Evolutionary conservation across 2,113 vertebrate species (phyloP), one percentile per base, ranked within the genome.

Genomic region (Phalacrocorax pelagicus): DNA sequence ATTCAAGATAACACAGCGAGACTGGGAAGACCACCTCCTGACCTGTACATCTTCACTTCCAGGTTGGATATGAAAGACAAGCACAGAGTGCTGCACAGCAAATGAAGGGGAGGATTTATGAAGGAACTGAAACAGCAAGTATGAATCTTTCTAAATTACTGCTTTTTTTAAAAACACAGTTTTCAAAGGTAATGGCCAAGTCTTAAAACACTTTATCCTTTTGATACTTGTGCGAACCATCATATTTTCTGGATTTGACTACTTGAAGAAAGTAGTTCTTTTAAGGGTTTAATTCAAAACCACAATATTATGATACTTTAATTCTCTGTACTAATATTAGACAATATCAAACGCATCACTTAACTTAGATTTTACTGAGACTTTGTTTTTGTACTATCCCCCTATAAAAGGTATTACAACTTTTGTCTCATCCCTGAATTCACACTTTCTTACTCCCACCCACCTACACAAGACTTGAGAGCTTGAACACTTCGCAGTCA

Each of bases 21-120:
- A 15, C 47, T 6, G 23, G 29, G 69, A 44, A 7, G n/a, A 38
- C 2, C 7, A 3, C 9, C 32, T 32, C 52, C n/a, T 1, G 2
- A 30, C 6, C 58, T 38, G 44, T 29, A 5, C 72, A 16, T 1
- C 66, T 34, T 4, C 23, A 12, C 55, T 71, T 12, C 55, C 24
- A 23, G 12, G 34, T 1, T 52, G 59, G 46, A 40, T 55, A 47
- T 4, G 38, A 70, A 8, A n/a, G 5, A 8, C 36, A 54, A 88
- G 29, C 52, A 32, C 24, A 27, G 42, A 57, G 10, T 1, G 9
- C 52, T 36, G 4, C 75, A 17, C 20, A 54, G 79, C 47, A 57
- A 13, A 14, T 4, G 15, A 13, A 38, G 23, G 27, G 20, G 20
- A 46, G 15, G 16, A 26, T 42, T 77, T 26, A 26, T 3, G 13